Base-by-base conservation (phyloP, 2,888 invertebrate genomes). In the Agelastica alni region DNA sequence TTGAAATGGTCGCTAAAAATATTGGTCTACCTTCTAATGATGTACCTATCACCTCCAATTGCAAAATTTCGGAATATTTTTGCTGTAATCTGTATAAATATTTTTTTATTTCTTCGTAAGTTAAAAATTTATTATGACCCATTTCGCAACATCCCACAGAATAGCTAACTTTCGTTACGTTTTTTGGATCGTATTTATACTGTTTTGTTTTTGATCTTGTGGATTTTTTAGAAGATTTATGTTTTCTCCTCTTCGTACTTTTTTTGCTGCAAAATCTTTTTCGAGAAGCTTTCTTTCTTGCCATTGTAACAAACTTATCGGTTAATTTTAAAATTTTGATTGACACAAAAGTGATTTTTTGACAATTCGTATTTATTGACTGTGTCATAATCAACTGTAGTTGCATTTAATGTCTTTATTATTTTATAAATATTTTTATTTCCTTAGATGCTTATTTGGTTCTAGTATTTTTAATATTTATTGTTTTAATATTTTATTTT, bases 111-210 rank as follows among this genome's bases (percentile, higher is more conserved):
- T 66, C 56, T 5, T 60, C 49, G 42, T 65, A 66, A 41, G 30
- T 60, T 4, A 69, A 39, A 44, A 66, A 67, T 49, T 64, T 58
- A 26, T 68, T 60, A 43, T 67, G 65, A 53, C 60, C 66, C 34
- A 52, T 43, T 48, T 67, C 63, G 43, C 61, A 65, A 18, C 58
- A 54, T 39, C 59, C 58, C 3, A 53, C 41, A 1, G 53, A 42
- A 9, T 39, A 36, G 12, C 49, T 47, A 22, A 17, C n/a, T 44
- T 43, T 45, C 3, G 22, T 22, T 6, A 58, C 53, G 9, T 39
- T 39, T n/a, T 20, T 20, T 9, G 37, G 37, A 18, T 39, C 12
- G 20, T 18, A 39, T 20, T 10, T 39, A 3, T 10, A 39, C n/a
- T 34, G 14, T 16, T 34, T 34, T 9, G 34, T 6, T 16, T 13